Evolutionary conservation across 2,888 invertebrate species (phyloP).

Genomic region (Ennomos fuscantarius): DNA sequence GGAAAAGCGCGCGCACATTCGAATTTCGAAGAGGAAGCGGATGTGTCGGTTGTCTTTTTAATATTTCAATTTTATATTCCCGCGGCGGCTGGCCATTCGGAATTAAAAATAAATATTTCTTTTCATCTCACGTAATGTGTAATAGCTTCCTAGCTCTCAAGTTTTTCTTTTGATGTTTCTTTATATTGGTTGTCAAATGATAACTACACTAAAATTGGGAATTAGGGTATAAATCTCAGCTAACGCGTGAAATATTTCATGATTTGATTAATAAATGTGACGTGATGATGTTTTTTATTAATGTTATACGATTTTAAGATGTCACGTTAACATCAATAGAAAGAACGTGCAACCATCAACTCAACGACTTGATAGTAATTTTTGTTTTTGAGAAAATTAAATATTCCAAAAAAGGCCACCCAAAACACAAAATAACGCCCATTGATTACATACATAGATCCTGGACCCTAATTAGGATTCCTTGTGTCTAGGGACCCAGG

Average conservation of each 20-base stretch:
- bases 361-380: too few species aligned
- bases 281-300: conserved; percentile 5
- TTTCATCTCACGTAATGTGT: conserved; percentile 70
- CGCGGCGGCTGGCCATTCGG: conserved; percentile 62
- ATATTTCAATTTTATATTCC: conserved; percentile 76
- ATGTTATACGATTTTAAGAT: conserved; percentile 4
- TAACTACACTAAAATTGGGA: conserved; percentile 31
- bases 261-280: conserved; percentile 10
- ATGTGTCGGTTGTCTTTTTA: conserved; percentile 76
- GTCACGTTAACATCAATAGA: conserved; percentile 1
- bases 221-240: conserved; percentile 30
- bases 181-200: conserved; percentile 50
- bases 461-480: too few species aligned
- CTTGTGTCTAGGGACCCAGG: too few species aligned
- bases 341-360: not conserved
- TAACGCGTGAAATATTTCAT: conserved; percentile 15
- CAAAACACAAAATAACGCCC: too few species aligned
- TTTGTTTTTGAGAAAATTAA: too few species aligned
- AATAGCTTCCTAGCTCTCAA: conserved; percentile 62
- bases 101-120: conserved; percentile 73
- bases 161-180: conserved; percentile 64
- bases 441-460: too few species aligned
- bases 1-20: conserved; percentile 56
- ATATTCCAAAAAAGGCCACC: too few species aligned
- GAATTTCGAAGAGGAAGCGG: conserved; percentile 75